Base-by-base conservation (phyloP, 2,888 invertebrate genomes). In the Melinopterus prodromus region DNA sequence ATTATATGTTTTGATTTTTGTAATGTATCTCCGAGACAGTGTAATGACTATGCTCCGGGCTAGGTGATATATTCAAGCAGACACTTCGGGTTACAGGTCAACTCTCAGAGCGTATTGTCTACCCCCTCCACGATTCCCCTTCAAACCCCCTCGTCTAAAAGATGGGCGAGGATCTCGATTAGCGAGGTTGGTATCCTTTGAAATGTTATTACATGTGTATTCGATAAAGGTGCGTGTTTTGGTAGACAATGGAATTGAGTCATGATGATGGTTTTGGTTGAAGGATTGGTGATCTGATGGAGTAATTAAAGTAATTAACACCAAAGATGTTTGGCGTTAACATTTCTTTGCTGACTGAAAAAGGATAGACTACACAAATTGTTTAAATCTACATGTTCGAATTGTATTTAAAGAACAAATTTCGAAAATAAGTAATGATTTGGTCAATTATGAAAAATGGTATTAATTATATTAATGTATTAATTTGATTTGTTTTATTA, bases 21-120 rank as follows among this genome's bases (percentile, higher is more conserved):
- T 88, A 88, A 88, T 88, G 87, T 86, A 88, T 88, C 88, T 88
- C 86, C 86, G 85, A 88, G 88, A 88, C 88, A 88, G 87, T 82
- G 87, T 88, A 88, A 88, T 88, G 84, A 88, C 86, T 84, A 84
- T 85, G 87, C 87, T 87, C 81, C 82, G 83, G 87, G 86, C 86
- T 82, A 85, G 86, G 87, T 87, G 87, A 87, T 88, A 87, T 87
- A 87, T 87, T 87, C 86, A 85, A 79, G 74, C 81, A 80, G 82
- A 80, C 81, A 80, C 76, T 81, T 78, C 71, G 80, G 81, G 79
- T 81, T 80, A 80, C 79, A 80, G 81, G 79, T 80, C 79, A 81
- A 53, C 53, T 53, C 53, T 53, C 12, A 12, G 53, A 53, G 53
- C 5, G 53, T 53, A 53, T 53, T 53, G 53, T 53, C 53, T 53